These are phyloP conservation scores for Rafetus swinhoei DNA, from an alignment of 2,113 vertebrate genomes.

Conservation along the genomic window DNA sequence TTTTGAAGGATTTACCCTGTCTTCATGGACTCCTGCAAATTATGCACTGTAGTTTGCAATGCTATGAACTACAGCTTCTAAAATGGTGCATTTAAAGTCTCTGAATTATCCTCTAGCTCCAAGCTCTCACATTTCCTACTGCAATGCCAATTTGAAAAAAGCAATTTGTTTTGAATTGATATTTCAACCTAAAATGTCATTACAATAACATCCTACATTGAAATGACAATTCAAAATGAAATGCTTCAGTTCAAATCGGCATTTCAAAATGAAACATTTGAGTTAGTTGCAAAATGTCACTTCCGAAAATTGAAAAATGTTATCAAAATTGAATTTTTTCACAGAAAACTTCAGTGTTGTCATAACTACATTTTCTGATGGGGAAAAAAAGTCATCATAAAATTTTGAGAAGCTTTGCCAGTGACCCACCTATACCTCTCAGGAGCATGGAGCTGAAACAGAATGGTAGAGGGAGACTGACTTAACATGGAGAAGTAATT, in stretches of 20 bases:
- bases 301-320: constrained; percentile 18
- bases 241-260: background rate
- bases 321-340: background rate
- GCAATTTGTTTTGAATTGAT: background rate
- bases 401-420: background rate
- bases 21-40: background rate
- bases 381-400: background rate
- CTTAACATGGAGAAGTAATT: background rate
- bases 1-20: background rate
- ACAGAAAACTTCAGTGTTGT: background rate
- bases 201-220: background rate
- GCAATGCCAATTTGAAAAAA: background rate
- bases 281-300: background rate
- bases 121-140: background rate
- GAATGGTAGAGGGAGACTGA: background rate
- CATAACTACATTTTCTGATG: background rate
- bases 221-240: background rate
- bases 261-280: background rate
- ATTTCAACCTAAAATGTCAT: background rate
- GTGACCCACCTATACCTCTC: background rate
- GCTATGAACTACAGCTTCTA: background rate
- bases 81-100: background rate
- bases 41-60: background rate
- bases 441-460: background rate
- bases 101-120: background rate